Conservation (phyloP, 2,113 vertebrate species). For the Silurus glanis region DNA sequence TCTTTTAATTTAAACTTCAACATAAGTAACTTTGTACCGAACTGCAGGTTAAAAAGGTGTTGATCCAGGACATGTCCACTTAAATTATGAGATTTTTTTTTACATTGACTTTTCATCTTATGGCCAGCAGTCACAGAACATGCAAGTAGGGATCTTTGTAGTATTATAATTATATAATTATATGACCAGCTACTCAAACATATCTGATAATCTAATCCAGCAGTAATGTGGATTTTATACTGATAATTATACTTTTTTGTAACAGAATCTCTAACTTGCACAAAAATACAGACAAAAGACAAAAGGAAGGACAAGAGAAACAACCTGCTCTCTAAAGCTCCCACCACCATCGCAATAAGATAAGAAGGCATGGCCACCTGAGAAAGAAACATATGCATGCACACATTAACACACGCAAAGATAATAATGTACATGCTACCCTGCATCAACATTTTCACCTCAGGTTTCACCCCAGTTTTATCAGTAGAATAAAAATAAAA, state of each 20-base stretch:
- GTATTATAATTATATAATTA: background rate
- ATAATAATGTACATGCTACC: background rate
- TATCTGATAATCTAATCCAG: background rate
- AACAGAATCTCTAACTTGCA: background rate
- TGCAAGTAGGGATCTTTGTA: background rate
- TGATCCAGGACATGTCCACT: background rate
- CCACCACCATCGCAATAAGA: slow-evolving; percentile 91
- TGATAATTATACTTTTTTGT: background rate
- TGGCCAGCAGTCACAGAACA: background rate
- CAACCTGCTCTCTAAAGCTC: slow-evolving; percentile 93
- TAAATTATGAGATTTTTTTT: background rate
- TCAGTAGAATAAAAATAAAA: background rate
- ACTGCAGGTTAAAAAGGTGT: background rate
- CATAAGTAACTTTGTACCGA: background rate
- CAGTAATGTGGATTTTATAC: background rate
- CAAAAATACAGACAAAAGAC: slow-evolving; percentile 5
- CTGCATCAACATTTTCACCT: background rate
- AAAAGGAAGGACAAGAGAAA: background rate
- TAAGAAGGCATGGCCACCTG: slow-evolving; percentile 94
- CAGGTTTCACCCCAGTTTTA: background rate
- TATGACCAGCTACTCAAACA: background rate
- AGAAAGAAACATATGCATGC: background rate
- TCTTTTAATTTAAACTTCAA: background rate
- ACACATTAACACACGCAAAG: background rate
- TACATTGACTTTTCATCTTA: background rate